These are phyloP conservation scores for Rambutsinella grinnellia DNA, from an alignment of 2,888 invertebrate genomes.

Conservation along the genomic window DNA sequence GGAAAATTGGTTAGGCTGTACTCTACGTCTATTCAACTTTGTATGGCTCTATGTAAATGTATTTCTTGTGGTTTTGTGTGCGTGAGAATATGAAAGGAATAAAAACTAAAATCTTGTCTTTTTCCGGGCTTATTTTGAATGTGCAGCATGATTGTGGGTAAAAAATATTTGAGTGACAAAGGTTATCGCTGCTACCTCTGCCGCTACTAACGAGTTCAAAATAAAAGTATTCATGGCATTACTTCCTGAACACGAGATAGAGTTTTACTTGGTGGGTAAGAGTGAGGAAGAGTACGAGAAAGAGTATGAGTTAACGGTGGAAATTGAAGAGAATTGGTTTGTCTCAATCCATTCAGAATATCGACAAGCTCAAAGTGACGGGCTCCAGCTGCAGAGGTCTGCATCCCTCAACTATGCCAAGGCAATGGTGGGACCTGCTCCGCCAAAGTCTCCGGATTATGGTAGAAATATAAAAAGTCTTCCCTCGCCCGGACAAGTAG, in stretches of 20 bases:
- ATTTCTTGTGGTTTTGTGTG: not conserved
- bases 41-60: not conserved
- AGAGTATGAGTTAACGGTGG: conserved; percentile 45
- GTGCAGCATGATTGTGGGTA: not conserved
- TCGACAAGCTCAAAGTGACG: conserved; percentile 20
- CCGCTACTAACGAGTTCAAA: not conserved
- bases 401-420: conserved; percentile 47
- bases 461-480: conserved; percentile 11
- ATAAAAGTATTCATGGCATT: conserved; percentile 35
- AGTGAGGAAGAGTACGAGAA: conserved; percentile 37
- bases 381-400: conserved; percentile 43
- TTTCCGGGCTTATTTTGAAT: not conserved
- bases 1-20: not conserved
- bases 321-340: conserved; percentile 61
- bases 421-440: conserved; percentile 15
- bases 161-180: not conserved
- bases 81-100: not conserved
- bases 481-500: conserved; percentile 12
- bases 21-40: not conserved
- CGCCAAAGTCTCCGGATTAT: conserved; percentile 10
- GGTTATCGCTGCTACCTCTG: not conserved
- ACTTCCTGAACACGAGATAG: conserved; percentile 36
- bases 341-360: conserved; percentile 59
- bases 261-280: conserved; percentile 41
- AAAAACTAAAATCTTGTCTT: not conserved